A percentile compares a stretch with the other conserved stretches of the same genome.
These are phyloP conservation scores for Cantharis flavilabris DNA, from an alignment of 2,888 invertebrate genomes.

Conservation along the genomic window DNA sequence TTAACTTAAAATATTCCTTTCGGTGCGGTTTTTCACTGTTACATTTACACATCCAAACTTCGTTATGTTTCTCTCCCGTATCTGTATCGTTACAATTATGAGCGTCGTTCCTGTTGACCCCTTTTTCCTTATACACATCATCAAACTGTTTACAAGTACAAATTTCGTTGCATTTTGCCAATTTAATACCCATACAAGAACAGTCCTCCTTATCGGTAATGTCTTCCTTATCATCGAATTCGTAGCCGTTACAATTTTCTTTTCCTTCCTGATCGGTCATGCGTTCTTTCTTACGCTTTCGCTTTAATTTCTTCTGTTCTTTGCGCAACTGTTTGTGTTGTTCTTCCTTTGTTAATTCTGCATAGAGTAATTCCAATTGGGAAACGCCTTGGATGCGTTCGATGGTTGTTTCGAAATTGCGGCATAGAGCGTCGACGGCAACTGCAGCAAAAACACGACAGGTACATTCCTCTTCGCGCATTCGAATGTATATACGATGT, in stretches of 20 bases:
- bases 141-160: constrained; percentile 39
- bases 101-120: constrained; percentile 5
- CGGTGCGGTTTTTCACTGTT: constrained; percentile 29
- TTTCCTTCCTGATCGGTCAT: constrained; percentile 56
- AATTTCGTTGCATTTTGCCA: constrained; percentile 41
- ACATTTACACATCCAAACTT: constrained; percentile 48
- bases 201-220: constrained; percentile 33
- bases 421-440: constrained; percentile 82
- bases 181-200: constrained; percentile 30
- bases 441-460: constrained; percentile 91
- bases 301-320: constrained; percentile 84
- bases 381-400: constrained; percentile 83
- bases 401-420: constrained; percentile 88
- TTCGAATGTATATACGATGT: constrained; percentile 82
- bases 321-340: constrained; percentile 81
- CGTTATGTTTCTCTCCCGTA: constrained; percentile 22
- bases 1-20: constrained; percentile 43
- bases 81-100: constrained; percentile 16
- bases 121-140: constrained; percentile 26
- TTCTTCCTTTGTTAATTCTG: constrained; percentile 87
- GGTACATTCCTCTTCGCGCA: constrained; percentile 91
- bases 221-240: constrained; percentile 48
- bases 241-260: constrained; percentile 34
- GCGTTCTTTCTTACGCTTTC: constrained; percentile 73
- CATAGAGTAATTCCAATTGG: constrained; percentile 84